Base-by-base conservation (phyloP, 2,888 invertebrate species). In the Sphaerophoria taeniata region DNA sequence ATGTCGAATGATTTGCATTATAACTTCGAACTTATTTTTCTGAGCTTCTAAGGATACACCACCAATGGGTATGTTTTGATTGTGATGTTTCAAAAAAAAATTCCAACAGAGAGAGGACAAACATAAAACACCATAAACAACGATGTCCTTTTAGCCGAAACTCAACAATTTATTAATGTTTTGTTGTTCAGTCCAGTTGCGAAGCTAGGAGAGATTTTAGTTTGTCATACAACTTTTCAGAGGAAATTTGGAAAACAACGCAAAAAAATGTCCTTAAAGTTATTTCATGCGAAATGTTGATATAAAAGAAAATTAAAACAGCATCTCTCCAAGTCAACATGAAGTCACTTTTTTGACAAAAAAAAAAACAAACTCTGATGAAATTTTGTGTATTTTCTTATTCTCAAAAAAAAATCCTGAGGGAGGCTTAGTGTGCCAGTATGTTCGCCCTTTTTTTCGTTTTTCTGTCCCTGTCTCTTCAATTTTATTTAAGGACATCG, bases 61-160 rank as follows among this genome's bases (percentile, higher is more conserved):
- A 70, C 73, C 69, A 77, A 61, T 82, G 82, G 82, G 77, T 72
- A 82, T 77, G 82, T 82, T 82, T 77, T 73, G 82, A 82, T 82
- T 82, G 72, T 81, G 65, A 73, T 7, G 73, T 24, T 72, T 77
- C 51, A 49, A 72, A 63, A 72, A 73, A 72, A 63, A 72, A 69
- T 43, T 34, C 24, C 12, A 61, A n/a, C 31, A 36, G 16, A 49
- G 33, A 33, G 11, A 36, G 47, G 49, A 49, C 34, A 16, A 16
- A 49, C 14, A 61, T 24, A 72, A n/a, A 61, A 51, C 61, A 39
- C 51, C 45, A 61, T 55, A 63, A 14, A 70, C 70, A 63, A 72
- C 49, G 58, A 75, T 81, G 77, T 82, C 69, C 72, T 73, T 73
- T 77, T 73, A 77, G 24, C 58, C 51, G 76, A 76, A 39, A 67